Base-by-base conservation (phyloP, 2,113 vertebrate species). In the Hydrolagus affinis region DNA sequence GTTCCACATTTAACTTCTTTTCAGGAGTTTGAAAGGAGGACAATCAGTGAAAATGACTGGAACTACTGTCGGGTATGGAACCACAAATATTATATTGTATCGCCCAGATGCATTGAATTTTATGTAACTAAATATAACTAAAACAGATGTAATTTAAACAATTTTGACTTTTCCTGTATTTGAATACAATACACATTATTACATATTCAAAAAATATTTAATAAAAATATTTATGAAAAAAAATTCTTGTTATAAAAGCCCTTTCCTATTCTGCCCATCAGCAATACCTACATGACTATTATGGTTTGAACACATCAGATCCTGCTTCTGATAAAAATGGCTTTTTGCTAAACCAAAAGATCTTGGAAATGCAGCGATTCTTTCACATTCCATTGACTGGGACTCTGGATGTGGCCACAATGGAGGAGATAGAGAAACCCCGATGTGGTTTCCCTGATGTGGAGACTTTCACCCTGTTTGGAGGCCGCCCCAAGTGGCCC, bases 331-430 rank as follows among this genome's bases (percentile, higher is more conserved):
- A 90, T 89, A 92, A 87, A 87, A 87, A 23, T 57, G 91, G 88
- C 70, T 77, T 14, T 75, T 88, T 87, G 76, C 85, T 85, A 21
- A 59, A 68, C 1, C 87, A 89, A 85, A 94, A 90, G 85, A 87
- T 95, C 72, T 86, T 77, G 64, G 91, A 93, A 91, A 94, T 94
- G 94, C 94, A 95, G 87, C 87, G 88, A 0, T 94, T 93, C 88
- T 94, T 93, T 87, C 88, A 90, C 19, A 88, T 95, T 86, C 88
- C 90, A 70, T 90, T 94, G 73, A 93, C 92, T 1, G 94, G 94
- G 62, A 91, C 88, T 68, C 76, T 91, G 62, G 91, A 94, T 56
- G 68, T 88, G 0, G 86, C 89, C 11, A 94, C 93, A 0, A 23
- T 94, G n/a, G 86, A 92, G 87, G 69, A 90, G 0, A 93, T 94